Percentiles rank a stretch among this genome's conserved stretches.
phyloP scores from a whole-genome alignment of 2,797 vertebrate genomes.

The Halcyon smyrnensis region DNA sequence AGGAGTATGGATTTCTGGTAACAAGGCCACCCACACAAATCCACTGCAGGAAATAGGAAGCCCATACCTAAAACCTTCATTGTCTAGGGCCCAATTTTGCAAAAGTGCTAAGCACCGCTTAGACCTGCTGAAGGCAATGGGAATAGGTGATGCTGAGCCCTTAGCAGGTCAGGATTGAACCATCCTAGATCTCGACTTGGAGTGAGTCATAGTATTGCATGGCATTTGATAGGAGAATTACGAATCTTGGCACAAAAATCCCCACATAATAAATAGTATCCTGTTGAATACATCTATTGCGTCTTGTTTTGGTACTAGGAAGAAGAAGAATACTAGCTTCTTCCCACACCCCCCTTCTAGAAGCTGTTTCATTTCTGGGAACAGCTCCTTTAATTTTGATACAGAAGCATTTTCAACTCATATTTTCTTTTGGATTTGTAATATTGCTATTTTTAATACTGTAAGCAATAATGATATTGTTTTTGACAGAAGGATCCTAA shows the following conservation, averaged over 20 bases:
- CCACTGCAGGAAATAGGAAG: constrained; percentile 75
- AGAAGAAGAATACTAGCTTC: not conserved
- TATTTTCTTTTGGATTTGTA: constrained; percentile 10
- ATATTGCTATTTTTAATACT: not conserved
- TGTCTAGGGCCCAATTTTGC: constrained; percentile 44
- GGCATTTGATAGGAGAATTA: not conserved
- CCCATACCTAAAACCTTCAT: constrained; percentile 55
- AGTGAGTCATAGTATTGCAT: not conserved
- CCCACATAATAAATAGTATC: not conserved
- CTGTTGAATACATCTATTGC: not conserved
- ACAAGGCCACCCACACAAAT: constrained; percentile 79
- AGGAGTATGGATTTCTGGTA: constrained; percentile 82
- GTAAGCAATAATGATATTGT: not conserved
- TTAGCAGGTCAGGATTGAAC: not conserved
- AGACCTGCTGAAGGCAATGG: not conserved
- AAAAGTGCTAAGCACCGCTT: not conserved
- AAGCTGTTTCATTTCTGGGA: not conserved
- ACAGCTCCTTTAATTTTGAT: not conserved
- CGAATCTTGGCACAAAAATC: not conserved
- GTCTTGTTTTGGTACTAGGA: not conserved
- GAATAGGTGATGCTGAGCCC: not conserved
- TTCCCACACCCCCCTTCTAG: not conserved
- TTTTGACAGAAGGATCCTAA: not conserved
- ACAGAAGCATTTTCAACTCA: not conserved
- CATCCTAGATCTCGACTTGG: not conserved